These are phyloP conservation scores for Homarus gammarus DNA, from an alignment of 2,888 invertebrate genomes.

Conservation along the genomic window DNA sequence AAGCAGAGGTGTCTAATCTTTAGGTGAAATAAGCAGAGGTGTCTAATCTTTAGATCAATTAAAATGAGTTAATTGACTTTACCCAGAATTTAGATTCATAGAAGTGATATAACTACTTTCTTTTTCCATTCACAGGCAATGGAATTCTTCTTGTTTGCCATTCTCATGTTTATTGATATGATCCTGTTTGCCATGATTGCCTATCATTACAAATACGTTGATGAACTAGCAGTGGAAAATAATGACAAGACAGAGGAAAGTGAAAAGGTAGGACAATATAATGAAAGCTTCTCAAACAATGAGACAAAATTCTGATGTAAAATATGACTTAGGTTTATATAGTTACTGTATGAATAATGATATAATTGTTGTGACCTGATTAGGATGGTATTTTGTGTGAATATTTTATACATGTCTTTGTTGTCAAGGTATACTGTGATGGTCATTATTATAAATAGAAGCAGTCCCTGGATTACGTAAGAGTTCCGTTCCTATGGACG, in stretches of 20 bases:
- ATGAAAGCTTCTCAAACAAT: conserved; percentile 35
- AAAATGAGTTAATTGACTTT: too few relatives aligned
- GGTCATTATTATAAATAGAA: too few relatives aligned
- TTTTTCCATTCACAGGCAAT: conserved; percentile 84
- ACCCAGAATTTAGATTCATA: too few relatives aligned
- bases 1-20: too few relatives aligned
- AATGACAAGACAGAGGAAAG: background rate
- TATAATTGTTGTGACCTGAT: background rate
- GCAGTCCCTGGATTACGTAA: too few relatives aligned
- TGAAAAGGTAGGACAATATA: conserved; percentile 5
- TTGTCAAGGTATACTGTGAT: too few relatives aligned
- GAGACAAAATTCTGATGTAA: conserved; percentile 54
- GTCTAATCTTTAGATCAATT: too few relatives aligned
- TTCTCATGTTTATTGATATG: conserved; percentile 91
- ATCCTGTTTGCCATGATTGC: conserved; percentile 89
- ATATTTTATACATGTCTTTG: background rate
- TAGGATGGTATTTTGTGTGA: background rate
- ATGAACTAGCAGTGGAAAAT: conserved; percentile 20
- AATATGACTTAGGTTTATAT: too few relatives aligned
- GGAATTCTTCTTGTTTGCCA: conserved; percentile 93
- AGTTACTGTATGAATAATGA: background rate
- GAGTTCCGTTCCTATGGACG: too few relatives aligned
- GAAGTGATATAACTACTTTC: too few relatives aligned
- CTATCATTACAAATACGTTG: conserved; percentile 76
- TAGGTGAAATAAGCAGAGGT: too few relatives aligned